A percentile compares a stretch with the other conserved stretches of the same genome.
These are phyloP conservation scores for Tillus elongatus DNA, from an alignment of 2,888 invertebrate genomes.

Conservation along the genomic window DNA sequence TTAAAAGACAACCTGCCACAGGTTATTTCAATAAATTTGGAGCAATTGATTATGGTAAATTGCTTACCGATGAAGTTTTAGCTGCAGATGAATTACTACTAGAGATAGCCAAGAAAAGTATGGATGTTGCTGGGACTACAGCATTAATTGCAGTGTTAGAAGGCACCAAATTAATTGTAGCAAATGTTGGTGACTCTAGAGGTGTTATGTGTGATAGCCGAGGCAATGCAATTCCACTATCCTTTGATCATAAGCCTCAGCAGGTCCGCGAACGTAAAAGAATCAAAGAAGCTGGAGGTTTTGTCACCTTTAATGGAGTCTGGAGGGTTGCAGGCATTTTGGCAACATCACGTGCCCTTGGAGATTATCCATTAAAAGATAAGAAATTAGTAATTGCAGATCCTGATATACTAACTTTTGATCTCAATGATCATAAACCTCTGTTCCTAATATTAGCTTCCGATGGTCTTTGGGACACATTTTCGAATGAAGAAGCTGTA, in stretches of 20 bases:
- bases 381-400: conserved; percentile 90
- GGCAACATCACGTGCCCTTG: conserved; percentile 88
- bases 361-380: conserved; percentile 91
- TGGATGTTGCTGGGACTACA: conserved; percentile 80
- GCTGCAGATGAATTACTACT: conserved; percentile 75
- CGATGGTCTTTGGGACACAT: conserved; percentile 95
- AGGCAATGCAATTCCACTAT: conserved; percentile 83
- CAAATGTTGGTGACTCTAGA: conserved; percentile 94
- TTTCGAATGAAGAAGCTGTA: conserved; percentile 89
- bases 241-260: conserved; percentile 95
- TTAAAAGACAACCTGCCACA: conserved; percentile 45
- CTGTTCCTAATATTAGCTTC: conserved; percentile 87
- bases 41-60: conserved; percentile 69
- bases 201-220: conserved; percentile 90
- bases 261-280: conserved; percentile 87
- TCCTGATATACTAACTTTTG: conserved; percentile 89
- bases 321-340: conserved; percentile 94
- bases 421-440: conserved; percentile 76
- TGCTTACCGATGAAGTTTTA: conserved; percentile 79
- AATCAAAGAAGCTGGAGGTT: conserved; percentile 91
- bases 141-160: conserved; percentile 83
- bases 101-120: conserved; percentile 69
- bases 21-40: conserved; percentile 63
- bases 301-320: conserved; percentile 90
- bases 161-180: conserved; percentile 73